These are phyloP conservation scores for Yponomeuta sedellus DNA, from an alignment of 2,888 invertebrate genomes.

Conservation along the genomic window DNA sequence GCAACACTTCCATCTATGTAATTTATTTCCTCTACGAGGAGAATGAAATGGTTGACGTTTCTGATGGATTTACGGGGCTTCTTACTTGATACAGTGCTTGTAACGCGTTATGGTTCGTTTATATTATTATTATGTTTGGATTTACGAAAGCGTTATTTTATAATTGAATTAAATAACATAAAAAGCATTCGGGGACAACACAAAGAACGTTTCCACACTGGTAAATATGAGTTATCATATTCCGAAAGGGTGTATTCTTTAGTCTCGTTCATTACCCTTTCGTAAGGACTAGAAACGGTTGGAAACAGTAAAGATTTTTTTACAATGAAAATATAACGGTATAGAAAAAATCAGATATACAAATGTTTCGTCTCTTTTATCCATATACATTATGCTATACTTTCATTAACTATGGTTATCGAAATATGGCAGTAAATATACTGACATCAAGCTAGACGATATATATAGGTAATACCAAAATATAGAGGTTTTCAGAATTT, in stretches of 20 bases:
- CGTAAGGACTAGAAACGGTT: too few relatives aligned
- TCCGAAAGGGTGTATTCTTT: slow-evolving; percentile 27
- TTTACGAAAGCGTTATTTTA: neutral
- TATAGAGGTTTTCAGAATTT: too few relatives aligned
- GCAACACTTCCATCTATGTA: slow-evolving; percentile 31
- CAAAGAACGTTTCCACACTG: slow-evolving; percentile 23
- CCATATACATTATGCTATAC: too few relatives aligned
- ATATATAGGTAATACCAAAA: too few relatives aligned
- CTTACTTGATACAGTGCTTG: slow-evolving; percentile 21
- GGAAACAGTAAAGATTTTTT: too few relatives aligned
- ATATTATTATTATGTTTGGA: neutral
- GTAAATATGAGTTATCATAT: slow-evolving; percentile 29
- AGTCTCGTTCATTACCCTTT: slow-evolving; percentile 42
- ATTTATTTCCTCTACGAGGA: slow-evolving; percentile 41
- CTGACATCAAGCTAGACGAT: too few relatives aligned
- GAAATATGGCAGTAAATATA: too few relatives aligned
- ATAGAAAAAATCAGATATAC: too few relatives aligned
- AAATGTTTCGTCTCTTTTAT: too few relatives aligned
- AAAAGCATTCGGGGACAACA: neutral
- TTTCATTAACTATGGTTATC: too few relatives aligned
- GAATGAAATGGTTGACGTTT: slow-evolving; percentile 51
- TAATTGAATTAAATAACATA: too few relatives aligned
- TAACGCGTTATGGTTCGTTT: neutral
- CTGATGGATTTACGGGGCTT: slow-evolving; percentile 45
- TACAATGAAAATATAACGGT: too few relatives aligned